Conservation (phyloP, 92 coral and sea anemone species). For the Diadumene lineata region DNA sequence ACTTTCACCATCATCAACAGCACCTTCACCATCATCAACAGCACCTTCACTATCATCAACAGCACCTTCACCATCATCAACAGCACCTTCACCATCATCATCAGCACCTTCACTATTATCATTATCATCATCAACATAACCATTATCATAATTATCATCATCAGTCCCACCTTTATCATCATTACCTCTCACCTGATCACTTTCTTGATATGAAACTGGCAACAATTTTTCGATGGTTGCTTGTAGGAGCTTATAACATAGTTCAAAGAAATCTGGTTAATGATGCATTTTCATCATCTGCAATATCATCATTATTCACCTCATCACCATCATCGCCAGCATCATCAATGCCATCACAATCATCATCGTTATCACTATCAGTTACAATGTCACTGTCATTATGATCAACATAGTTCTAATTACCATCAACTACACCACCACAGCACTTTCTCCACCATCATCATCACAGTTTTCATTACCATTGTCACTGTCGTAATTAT, state of each 20-base stretch:
- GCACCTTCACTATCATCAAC: neutral
- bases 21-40: neutral
- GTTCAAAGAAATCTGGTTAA: no score
- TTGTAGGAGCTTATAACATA: constrained; percentile 46
- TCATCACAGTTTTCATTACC: no score
- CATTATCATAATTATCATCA: neutral
- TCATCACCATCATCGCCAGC: no score
- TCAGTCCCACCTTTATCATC: neutral
- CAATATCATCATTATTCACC: no score
- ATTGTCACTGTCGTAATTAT: no score
- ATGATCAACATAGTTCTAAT: no score
- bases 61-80: neutral
- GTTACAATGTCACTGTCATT: no score
- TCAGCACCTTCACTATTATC: neutral
- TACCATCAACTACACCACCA: no score
- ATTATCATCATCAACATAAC: neutral
- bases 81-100: neutral
- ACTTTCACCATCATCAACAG: neutral
- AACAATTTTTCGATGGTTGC: constrained; percentile 46
- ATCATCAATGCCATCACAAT: no score
- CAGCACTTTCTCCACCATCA: no score
- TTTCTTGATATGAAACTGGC: constrained; percentile 65
- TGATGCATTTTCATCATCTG: no score
- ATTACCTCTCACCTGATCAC: constrained; percentile 44
- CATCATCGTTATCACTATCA: no score